These are phyloP conservation scores for Drosophila putrida DNA, from an alignment of 2,888 invertebrate genomes.

Conservation along the genomic window DNA sequence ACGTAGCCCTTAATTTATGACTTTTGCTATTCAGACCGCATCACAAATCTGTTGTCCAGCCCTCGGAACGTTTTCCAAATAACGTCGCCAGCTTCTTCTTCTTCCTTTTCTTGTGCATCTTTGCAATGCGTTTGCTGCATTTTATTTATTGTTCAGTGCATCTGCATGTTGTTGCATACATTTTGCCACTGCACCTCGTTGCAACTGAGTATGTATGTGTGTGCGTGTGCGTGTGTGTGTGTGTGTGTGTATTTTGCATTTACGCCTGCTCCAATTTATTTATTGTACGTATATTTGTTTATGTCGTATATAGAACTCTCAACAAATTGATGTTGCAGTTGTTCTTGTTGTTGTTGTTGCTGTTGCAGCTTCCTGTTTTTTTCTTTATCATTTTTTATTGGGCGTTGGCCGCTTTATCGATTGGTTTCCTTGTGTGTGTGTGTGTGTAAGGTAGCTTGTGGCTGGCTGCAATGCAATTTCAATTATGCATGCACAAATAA, in stretches of 20 bases:
- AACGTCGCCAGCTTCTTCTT: conserved; percentile 42
- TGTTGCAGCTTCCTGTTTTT: conserved; percentile 35
- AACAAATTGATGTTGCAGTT: conserved; percentile 62
- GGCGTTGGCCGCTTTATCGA: conserved; percentile 53
- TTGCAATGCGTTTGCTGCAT: conserved; percentile 73
- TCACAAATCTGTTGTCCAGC: conserved; percentile 42
- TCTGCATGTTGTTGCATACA: conserved; percentile 66
- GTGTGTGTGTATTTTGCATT: conserved; percentile 61
- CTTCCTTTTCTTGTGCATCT: conserved; percentile 51
- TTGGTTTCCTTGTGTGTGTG: conserved; percentile 36
- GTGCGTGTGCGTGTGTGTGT: conserved; percentile 19
- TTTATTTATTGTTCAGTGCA: conserved; percentile 76
- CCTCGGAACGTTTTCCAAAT: conserved; percentile 35
- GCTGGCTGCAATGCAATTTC: conserved; percentile 65
- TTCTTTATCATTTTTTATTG: conserved; percentile 22
- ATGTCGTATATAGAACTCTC: conserved; percentile 62
- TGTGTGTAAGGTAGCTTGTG: conserved; percentile 14
- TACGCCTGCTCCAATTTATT: conserved; percentile 79
- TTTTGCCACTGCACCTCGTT: conserved; percentile 56
- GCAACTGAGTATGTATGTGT: conserved; percentile 16
- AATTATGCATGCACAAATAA: conserved; percentile 78
- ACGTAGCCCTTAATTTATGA: not conserved
- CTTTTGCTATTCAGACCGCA: not conserved
- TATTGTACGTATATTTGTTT: conserved; percentile 76
- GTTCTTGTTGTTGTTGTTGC: conserved; percentile 51